Evolutionary conservation across 2,888 invertebrate species (phyloP).

Genomic region (Andrena dorsata): DNA sequence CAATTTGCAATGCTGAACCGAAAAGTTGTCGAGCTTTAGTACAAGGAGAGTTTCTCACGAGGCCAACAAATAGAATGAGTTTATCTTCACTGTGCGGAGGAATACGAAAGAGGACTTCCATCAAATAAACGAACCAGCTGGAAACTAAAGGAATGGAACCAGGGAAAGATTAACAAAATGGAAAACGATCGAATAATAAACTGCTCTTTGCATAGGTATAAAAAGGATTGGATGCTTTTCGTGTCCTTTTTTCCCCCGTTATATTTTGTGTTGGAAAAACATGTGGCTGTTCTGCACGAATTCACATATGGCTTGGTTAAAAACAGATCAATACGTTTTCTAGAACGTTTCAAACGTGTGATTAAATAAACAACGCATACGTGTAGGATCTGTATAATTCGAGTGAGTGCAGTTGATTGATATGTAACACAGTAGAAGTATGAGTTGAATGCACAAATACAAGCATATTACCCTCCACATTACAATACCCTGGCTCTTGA

Average conservation of each 20-base stretch:
- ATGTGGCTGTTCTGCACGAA: not conserved
- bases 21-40: conserved; percentile 79
- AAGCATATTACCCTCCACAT: too few species aligned
- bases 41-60: conserved; percentile 59
- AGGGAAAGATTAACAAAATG: conserved; percentile 58
- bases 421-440: too few species aligned
- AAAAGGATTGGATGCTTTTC: conserved; percentile 41
- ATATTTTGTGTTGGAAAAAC: not conserved
- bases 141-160: conserved; percentile 28
- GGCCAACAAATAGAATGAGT: conserved; percentile 52
- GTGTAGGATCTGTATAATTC: too few species aligned
- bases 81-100: conserved; percentile 49
- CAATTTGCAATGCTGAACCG: conserved; percentile 83
- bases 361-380: too few species aligned
- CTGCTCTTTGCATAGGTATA: conserved; percentile 29
- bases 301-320: not conserved
- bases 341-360: not conserved
- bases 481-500: too few species aligned
- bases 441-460: too few species aligned
- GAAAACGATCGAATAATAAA: conserved; percentile 60
- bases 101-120: conserved; percentile 39
- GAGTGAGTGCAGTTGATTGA: too few species aligned
- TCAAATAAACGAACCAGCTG: conserved; percentile 44
- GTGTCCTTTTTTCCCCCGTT: not conserved
- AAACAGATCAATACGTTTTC: not conserved